These are phyloP conservation scores for Lasius platythorax DNA, from an alignment of 2,888 invertebrate species.

Conservation along the genomic window DNA sequence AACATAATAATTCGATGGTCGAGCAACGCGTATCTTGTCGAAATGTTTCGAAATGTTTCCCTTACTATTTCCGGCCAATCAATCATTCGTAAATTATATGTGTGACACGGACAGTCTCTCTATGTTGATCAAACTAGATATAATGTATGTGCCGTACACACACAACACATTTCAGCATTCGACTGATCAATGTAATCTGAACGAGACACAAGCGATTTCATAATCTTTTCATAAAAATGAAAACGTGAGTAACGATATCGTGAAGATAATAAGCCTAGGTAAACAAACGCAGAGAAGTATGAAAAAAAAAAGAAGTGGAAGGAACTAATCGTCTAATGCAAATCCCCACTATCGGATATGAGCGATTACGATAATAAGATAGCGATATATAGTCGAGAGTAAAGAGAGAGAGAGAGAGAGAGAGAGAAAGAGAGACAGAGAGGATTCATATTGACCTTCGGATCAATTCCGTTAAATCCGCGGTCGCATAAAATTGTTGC, in stretches of 20 bases:
- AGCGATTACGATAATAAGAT: conserved; percentile 45
- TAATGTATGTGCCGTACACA: not conserved
- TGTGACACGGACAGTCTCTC: not conserved
- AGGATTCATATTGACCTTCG: conserved; percentile 42
- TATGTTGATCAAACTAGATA: not conserved
- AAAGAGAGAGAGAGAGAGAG: not conserved
- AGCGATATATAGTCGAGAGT: conserved; percentile 26
- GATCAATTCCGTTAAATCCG: conserved; percentile 60
- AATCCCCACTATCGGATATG: conserved; percentile 30
- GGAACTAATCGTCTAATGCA: conserved; percentile 46
- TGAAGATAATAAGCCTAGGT: conserved; percentile 1
- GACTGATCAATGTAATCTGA: not conserved
- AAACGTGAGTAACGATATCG: not conserved
- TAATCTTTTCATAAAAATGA: conserved; percentile 16
- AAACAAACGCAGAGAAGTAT: not conserved
- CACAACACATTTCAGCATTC: conserved; percentile 6
- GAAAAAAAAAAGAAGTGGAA: not conserved
- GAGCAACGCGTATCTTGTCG: not conserved
- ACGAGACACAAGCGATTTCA: conserved; percentile 11
- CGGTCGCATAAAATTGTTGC: conserved; percentile 66
- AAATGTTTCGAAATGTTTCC: conserved; percentile 38
- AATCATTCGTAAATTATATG: conserved; percentile 38
- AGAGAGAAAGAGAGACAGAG: not conserved
- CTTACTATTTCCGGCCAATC: conserved; percentile 27
- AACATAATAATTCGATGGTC: conserved; percentile 33